Evolutionary conservation across 2,113 vertebrate species (phyloP).

Genomic region (Odocoileus hemionus): DNA sequence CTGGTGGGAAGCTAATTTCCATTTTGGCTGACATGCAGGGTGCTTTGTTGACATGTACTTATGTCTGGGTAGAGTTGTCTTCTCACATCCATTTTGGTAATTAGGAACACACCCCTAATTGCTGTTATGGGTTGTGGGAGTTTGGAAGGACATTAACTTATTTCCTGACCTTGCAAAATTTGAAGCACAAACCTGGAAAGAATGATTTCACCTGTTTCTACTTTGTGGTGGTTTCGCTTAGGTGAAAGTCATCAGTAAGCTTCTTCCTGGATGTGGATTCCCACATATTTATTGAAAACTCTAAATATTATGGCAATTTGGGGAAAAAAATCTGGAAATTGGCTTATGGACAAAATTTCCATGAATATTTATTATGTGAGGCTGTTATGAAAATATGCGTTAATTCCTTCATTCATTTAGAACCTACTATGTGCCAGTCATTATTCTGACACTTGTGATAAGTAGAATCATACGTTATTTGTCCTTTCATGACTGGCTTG

Average conservation of each 20-base stretch:
- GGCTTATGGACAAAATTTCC: not conserved
- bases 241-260: not conserved
- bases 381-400: not conserved
- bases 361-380: not conserved
- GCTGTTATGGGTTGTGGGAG: conserved; percentile 42
- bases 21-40: not conserved
- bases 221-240: not conserved
- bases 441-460: not conserved
- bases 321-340: not conserved
- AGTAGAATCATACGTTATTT: not conserved
- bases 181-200: conserved; percentile 18
- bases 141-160: conserved; percentile 31
- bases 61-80: not conserved
- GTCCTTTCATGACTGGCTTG: not conserved
- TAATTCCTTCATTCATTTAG: not conserved
- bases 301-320: not conserved
- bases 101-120: conserved; percentile 60
- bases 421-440: not conserved
- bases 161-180: conserved; percentile 50
- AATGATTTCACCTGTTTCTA: conserved; percentile 24
- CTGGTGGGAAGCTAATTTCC: not conserved
- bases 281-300: not conserved
- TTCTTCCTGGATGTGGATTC: not conserved
- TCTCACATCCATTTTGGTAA: conserved; percentile 39
- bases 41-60: conserved; percentile 32